phyloP scores from a whole-genome alignment of 2,797 vertebrate species.

The Neosilurus hyrtlii region DNA sequence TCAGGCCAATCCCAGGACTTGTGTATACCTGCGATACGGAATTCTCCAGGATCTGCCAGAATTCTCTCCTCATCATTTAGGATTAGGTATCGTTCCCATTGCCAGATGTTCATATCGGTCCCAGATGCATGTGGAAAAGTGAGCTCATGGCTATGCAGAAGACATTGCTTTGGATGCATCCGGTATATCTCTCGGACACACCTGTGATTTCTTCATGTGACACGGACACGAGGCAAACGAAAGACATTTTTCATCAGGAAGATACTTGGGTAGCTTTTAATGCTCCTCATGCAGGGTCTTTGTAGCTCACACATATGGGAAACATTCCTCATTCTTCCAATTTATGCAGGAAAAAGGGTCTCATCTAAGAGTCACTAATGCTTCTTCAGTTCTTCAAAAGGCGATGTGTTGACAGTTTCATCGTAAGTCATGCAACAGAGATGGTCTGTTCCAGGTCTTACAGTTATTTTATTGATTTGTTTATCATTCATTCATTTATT shows the following conservation, averaged over 20 bases:
- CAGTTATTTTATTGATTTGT: background rate
- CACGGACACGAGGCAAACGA: background rate
- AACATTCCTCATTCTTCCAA: background rate
- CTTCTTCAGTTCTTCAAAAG: background rate
- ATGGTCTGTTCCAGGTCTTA: background rate
- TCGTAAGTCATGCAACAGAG: background rate
- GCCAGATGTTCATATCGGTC: constrained; percentile 38
- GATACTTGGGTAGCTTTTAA: background rate
- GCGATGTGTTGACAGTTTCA: too few relatives aligned
- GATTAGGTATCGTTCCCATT: constrained; percentile 31
- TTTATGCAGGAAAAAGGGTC: background rate
- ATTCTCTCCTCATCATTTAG: constrained; percentile 61
- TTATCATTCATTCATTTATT: background rate
- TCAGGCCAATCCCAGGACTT: constrained; percentile 30
- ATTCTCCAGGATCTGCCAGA: constrained; percentile 46
- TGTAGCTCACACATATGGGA: background rate
- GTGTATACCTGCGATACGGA: constrained; percentile 49
- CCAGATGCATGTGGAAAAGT: constrained; percentile 58
- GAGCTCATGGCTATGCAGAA: constrained; percentile 48
- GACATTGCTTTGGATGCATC: constrained; percentile 31
- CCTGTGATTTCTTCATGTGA: constrained; percentile 18
- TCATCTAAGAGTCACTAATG: background rate
- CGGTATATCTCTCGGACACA: constrained; percentile 16
- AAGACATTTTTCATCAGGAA: constrained; percentile 2
- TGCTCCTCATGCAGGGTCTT: background rate